Evolutionary conservation across 1,140 invertebrate species (phyloP), one percentile per base, ranked within the genome.

Genomic region (Heliconius eleuchia): DNA sequence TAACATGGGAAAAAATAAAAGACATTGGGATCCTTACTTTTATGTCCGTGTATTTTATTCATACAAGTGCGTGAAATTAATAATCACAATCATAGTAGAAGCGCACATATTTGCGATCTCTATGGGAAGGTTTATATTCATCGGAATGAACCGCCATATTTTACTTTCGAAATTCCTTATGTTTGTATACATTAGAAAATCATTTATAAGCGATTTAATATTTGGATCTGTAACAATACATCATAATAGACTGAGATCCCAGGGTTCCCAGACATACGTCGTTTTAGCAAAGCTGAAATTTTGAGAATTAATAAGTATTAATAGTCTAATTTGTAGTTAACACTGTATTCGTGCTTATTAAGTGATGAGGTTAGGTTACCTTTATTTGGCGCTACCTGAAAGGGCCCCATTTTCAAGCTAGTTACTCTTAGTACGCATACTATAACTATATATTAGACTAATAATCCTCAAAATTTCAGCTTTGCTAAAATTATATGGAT

Each of bases 51-150:
- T 72, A 39, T 42, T 74, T 84, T 84, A 92, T 8, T 82, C 89
- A 81, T 90, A 93, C 74, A 93, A 84, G 85, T 94, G 91, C 1
- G 91, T 92, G 16, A 93, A 93, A 71, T 93, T 93, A 50, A 93
- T 90, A 18, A 93, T 66, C 16, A 94, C 91, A n/a, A 94, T 90
- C 11, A 93, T 86, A 39, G 90, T 89, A 8, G 89, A 89, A n/a
- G 86, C 85, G 39, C 90, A 93, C 1, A 92, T 60, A 52, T 85
- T 89, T 18, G 89, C 77, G 0, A 94, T 73, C 37, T 90, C 88
- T 1, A 93, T 77, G 0, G 90, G 91, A 34, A 94, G 73, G 1
- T 77, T 73, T 7, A 90, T 78, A 74, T 92, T 89, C 34, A 93
- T 77, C 0, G 88, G 88, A 2, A 94, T 85, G n/a, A 85, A 87